Evolutionary conservation across 2,113 vertebrate species (phyloP).

Genomic region (Potamarius usumacintae): DNA sequence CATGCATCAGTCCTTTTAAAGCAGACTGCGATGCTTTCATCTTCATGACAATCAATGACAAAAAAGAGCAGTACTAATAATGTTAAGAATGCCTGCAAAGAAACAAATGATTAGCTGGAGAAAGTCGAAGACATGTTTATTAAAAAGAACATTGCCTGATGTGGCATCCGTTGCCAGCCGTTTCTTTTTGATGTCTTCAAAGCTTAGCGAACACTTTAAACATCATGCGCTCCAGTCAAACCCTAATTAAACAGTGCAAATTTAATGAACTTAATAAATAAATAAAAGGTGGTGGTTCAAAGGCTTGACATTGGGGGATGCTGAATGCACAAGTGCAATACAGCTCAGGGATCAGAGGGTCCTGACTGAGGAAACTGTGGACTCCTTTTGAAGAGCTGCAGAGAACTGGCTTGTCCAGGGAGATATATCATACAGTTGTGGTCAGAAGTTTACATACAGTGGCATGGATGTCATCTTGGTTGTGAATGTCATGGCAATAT

Average conservation of each 20-base stretch:
- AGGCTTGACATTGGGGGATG: constrained; percentile 23
- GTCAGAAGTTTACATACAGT: too few relatives aligned
- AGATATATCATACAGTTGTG: background rate
- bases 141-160: background rate
- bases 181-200: constrained; percentile 40
- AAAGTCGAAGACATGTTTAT: constrained; percentile 1
- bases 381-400: background rate
- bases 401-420: background rate
- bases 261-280: constrained; percentile 38
- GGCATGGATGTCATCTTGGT: too few relatives aligned
- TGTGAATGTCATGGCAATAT: too few relatives aligned
- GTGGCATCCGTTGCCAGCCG: constrained; percentile 3
- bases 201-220: constrained; percentile 24
- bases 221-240: constrained; percentile 27
- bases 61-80: background rate
- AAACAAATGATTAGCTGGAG: constrained; percentile 17
- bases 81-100: background rate
- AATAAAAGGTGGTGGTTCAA: constrained; percentile 35
- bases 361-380: background rate
- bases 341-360: constrained; percentile 6
- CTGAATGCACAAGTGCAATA: background rate
- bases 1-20: constrained; percentile 6
- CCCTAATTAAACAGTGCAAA: constrained; percentile 49
- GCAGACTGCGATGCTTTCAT: constrained; percentile 15
- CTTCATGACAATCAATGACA: constrained; percentile 2